Base-by-base conservation (phyloP, 2,797 vertebrate species). In the Lerista edwardsae region DNA sequence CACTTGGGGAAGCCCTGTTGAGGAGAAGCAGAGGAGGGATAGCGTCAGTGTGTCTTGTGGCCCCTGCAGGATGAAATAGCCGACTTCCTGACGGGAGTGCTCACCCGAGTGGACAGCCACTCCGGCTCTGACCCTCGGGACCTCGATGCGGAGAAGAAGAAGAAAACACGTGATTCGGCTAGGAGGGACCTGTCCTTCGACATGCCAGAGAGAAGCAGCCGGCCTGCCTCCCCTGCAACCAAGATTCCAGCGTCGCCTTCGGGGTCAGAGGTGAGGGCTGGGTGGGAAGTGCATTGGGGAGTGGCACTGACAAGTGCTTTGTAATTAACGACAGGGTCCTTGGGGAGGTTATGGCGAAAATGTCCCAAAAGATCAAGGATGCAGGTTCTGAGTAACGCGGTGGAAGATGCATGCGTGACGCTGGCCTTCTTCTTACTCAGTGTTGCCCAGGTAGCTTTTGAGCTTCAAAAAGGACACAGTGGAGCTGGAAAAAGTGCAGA, bases 111-210 rank as follows among this genome's bases (percentile, higher is more conserved):
- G 0, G 98, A 99, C 75, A 96, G 96, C 41, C 98, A 98, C 11
- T 75, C 95, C 0, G 96, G 97, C 21, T 96, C 97, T 0, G 98
- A 99, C 87, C 97, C 98, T 29, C 97, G 98, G 8, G 98, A 99
- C 88, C 93, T 98, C 78, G 99, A 99, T 75, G 97, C 98, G 0
- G 98, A 99, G 93, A 99, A 98, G 94, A 99, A 98, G 92, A 98
- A 97, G 86, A 96, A 96, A 4, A 19, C 65, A 0, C 94, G 97
- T 0, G 97, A 98, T 0, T 93, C 95, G 0, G 47, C 93, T 51
- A 96, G 98, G 14, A 96, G 98, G 85, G 98, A 99, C 75, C 92
- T 99, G 87, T 96, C 98, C 1, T 98, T 98, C 14, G 98, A 99
- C 76, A 81, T 97, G 79, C 90, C 95, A 0, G 98, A 99, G 80